Conservation (phyloP, 2,888 invertebrate genomes). For the Drosophila parthenogenetica region DNA sequence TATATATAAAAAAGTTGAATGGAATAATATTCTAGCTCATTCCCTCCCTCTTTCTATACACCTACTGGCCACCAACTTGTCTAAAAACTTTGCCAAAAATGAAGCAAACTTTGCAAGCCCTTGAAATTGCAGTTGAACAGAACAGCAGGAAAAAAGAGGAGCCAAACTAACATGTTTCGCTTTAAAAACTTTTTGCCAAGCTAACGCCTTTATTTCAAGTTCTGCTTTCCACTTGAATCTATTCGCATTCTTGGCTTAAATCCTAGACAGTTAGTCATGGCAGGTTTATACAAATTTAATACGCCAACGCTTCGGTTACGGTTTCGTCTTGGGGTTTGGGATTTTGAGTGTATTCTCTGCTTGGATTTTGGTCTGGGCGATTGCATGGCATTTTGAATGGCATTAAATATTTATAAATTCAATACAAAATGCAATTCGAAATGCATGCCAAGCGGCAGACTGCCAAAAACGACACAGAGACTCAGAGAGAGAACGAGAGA, state of each 20-base stretch:
- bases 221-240: neutral
- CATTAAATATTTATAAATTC: slow-evolving; percentile 85
- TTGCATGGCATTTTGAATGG: slow-evolving; percentile 78
- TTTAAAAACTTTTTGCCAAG: slow-evolving; percentile 34
- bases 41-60: neutral
- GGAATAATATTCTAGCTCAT: neutral
- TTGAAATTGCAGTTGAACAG: slow-evolving; percentile 42
- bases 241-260: slow-evolving; percentile 30
- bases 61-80: slow-evolving; percentile 22
- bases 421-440: slow-evolving; percentile 82
- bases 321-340: slow-evolving; percentile 10
- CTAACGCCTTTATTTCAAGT: slow-evolving; percentile 6
- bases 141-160: neutral
- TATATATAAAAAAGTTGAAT: slow-evolving; percentile 22
- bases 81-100: slow-evolving; percentile 30
- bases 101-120: slow-evolving; percentile 47
- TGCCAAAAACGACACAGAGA: slow-evolving; percentile 51
- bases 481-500: neutral
- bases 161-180: slow-evolving; percentile 33
- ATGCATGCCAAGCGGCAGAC: slow-evolving; percentile 75
- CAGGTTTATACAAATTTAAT: slow-evolving; percentile 67
- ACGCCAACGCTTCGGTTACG: slow-evolving; percentile 55
- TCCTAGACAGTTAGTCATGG: slow-evolving; percentile 69
- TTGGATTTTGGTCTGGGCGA: slow-evolving; percentile 37
- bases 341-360: neutral